Base-by-base conservation (phyloP, 2,888 invertebrate genomes). In the Drosophila pseudotalamancana region DNA sequence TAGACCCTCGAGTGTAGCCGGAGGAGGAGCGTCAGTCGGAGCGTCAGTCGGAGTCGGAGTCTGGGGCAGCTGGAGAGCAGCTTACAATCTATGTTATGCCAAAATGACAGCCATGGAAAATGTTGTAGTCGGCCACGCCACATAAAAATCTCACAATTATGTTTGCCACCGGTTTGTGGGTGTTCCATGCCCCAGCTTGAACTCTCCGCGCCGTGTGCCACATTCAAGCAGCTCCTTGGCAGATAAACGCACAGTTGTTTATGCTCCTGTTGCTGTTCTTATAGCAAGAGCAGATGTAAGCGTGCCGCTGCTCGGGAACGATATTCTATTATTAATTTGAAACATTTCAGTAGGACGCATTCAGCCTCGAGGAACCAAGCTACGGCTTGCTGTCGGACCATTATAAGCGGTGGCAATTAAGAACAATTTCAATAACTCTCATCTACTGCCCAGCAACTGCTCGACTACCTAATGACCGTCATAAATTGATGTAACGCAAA, bases 11-110 rank as follows among this genome's bases (percentile, higher is more conserved):
- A 49, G 63, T 31, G 6, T 51, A 12, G 25, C 6, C 3, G 3
- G 46, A 48, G 32, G 9, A 9, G 23, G 18, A 34, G n/a, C n/a
- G n/a, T n/a, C n/a, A n/a, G 16, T n/a, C 16, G 50, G 21, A 39
- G 27, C 16, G 4, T 49, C 57, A 59, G 63, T 68, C 42, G 63
- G 59, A 29, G 35, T 39, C 14, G 34, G 32, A 40, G 39, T 12
- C 34, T 32, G 37, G n/a, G 54, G 27, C 40, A 43, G 23, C 57
- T 39, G 55, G 9, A 29, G 25, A 54, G 72, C 39, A 65, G 81
- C 86, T 83, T 83, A 86, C 83, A 83, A 78, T 65, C 81, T 29
- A 72, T 82, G 78, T 83, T 80, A 83, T 86, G 75, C 74, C 81
- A 83, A 72, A 81, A 77, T 74, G 85, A 81, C 85, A 85, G 82